phyloP scores from a whole-genome alignment of 1,140 invertebrate genomes.

The Drosophila elegans region DNA sequence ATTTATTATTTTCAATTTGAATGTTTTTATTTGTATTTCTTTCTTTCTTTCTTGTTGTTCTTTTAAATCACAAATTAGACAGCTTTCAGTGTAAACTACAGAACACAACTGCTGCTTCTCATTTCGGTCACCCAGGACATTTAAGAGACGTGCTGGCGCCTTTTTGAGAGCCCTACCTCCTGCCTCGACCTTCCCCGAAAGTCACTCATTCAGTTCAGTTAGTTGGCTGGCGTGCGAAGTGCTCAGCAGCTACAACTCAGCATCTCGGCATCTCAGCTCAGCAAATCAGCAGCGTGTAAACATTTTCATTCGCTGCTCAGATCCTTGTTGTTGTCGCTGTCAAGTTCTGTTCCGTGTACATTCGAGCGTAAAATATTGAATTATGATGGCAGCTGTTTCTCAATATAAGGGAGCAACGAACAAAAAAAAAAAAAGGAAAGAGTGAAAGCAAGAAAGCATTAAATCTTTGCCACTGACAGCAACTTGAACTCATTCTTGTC shows the following conservation, averaged over 20 bases:
- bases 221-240: slow-evolving; percentile 52
- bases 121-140: slow-evolving; percentile 58
- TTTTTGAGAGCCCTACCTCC: slow-evolving; percentile 7
- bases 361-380: slow-evolving; percentile 82
- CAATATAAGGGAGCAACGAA: slow-evolving; percentile 58
- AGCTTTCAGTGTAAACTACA: neutral
- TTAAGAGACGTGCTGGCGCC: slow-evolving; percentile 64
- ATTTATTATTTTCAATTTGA: no score
- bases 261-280: slow-evolving; percentile 13
- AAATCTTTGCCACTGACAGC: slow-evolving; percentile 74
- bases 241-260: slow-evolving; percentile 24
- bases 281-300: slow-evolving; percentile 72
- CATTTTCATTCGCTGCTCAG: slow-evolving; percentile 69
- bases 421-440: slow-evolving; percentile 9
- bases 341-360: slow-evolving; percentile 76
- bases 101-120: slow-evolving; percentile 4
- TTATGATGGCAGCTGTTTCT: slow-evolving; percentile 82
- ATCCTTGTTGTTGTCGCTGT: slow-evolving; percentile 50
- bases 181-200: slow-evolving; percentile 11
- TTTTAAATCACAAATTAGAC: neutral
- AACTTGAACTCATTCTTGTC: slow-evolving; percentile 78
- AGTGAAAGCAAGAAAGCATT: slow-evolving; percentile 56
- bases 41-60: neutral
- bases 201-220: slow-evolving; percentile 37
- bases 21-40: neutral